A percentile compares a stretch with the other conserved stretches of the same genome.
Conservation (phyloP, 2,113 vertebrate genomes). For the Sphyrna mokarran region DNA sequence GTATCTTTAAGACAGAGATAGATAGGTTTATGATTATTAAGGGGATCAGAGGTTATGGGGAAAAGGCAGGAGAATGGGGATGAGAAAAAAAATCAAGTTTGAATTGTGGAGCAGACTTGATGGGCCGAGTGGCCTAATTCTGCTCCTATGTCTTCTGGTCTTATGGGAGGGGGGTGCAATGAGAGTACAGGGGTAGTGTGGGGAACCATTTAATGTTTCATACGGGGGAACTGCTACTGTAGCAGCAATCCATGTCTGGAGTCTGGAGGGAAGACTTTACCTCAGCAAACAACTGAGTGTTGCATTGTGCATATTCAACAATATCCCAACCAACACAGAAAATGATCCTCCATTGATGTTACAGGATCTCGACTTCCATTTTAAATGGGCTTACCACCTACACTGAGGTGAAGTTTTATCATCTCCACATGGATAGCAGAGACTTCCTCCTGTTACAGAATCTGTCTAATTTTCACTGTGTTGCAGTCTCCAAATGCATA, state of each 20-base stretch:
- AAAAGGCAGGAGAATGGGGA: too few species aligned
- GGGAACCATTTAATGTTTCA: neutral
- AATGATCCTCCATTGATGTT: neutral
- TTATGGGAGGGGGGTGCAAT: neutral
- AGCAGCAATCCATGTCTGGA: neutral
- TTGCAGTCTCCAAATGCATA: neutral
- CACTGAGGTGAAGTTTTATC: neutral
- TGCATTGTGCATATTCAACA: too few species aligned
- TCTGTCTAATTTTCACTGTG: neutral
- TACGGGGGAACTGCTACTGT: neutral
- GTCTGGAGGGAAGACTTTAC: neutral
- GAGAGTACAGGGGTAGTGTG: neutral
- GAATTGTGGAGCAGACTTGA: too few species aligned
- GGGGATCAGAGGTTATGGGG: too few species aligned
- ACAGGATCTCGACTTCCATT: neutral
- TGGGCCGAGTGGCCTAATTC: too few species aligned
- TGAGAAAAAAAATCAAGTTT: too few species aligned
- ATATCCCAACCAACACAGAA: neutral
- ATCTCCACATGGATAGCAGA: neutral
- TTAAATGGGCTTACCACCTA: neutral
- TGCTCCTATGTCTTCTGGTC: too few species aligned
- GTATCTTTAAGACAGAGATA: too few species aligned
- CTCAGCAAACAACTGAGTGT: neutral
- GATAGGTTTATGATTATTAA: too few species aligned
- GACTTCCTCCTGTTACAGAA: neutral